Evolutionary conservation across 2,888 invertebrate species (phyloP), one percentile per base, ranked within the genome.

Genomic region (Aelia acuminata): DNA sequence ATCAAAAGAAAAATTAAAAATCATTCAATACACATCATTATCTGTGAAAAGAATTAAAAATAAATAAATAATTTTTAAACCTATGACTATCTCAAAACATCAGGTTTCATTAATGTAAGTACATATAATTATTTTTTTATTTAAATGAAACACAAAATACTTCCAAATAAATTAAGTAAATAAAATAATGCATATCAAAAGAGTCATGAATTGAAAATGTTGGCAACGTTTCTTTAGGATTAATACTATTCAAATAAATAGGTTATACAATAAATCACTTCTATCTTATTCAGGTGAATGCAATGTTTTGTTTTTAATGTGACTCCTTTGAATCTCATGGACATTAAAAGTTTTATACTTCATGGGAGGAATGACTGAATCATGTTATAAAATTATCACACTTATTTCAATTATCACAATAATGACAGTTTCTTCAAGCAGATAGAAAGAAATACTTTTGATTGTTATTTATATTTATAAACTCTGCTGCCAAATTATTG

Each of bases 91-190:
- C 18, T 31, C 31, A 63, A 63, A 31, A 63, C n/a, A 43, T 13
- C n/a, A 80, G 10, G 13, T 43, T 39, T 75, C 39, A 75, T 75
- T 20, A 75, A 75, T 75, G 22, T 75, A 39, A 20, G 10, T 39
- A 7, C 22, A 39, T n/a, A 50, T 47, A 47, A 70, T 39, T 39
- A 39, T 39, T 39, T 75, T 75, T 20, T 22, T 75, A 75, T n/a
- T n/a, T n/a, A n/a, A 57, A 75, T 75, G 22, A 75, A 75, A 75
- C 39, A 43, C 7, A 5, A 3, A 20, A 75, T 39, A 39, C 75
- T 75, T 75, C 75, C 75, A 43, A 22, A 80, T 80, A 80, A 80
- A 43, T 80, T 80, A 80, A 43, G 22, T 75, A 3, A 11, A 43
- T 43, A 80, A 80, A 43, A 39, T 80, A 80, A 39, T 75, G 7